Conservation (phyloP, 1,140 invertebrate species). For the Campoletis sonorensis region DNA sequence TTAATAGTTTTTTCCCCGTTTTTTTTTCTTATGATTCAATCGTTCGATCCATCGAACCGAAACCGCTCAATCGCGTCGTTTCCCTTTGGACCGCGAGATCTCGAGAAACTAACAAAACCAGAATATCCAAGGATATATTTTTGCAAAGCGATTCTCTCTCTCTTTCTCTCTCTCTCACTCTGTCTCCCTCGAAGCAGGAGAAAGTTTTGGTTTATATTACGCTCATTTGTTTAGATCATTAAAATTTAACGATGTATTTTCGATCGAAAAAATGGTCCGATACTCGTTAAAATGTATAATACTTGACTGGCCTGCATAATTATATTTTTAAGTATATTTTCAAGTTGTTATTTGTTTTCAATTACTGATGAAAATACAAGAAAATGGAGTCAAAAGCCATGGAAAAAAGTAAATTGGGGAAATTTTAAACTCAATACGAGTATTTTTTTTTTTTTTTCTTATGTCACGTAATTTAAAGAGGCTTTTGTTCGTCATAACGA, state of each 20-base stretch:
- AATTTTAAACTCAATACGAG: too few species aligned
- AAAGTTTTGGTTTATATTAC: constrained; percentile 20
- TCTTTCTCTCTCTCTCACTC: not conserved
- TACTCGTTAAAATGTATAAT: constrained; percentile 20
- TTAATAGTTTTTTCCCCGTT: not conserved
- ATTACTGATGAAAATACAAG: too few species aligned
- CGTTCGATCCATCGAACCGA: constrained; percentile 37
- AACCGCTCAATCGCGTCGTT: constrained; percentile 32
- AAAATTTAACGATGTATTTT: constrained; percentile 16
- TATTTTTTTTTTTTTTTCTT: too few species aligned
- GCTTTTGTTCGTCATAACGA: constrained; percentile 41
- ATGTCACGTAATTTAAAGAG: constrained; percentile 24
- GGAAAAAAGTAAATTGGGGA: too few species aligned
- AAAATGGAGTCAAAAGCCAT: too few species aligned
- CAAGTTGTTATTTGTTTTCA: too few species aligned
- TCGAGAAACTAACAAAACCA: constrained; percentile 23
- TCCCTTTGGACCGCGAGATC: constrained; percentile 36
- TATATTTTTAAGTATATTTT: too few species aligned
- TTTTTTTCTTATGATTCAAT: constrained; percentile 20
- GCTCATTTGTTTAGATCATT: constrained; percentile 14
- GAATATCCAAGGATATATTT: constrained; percentile 22
- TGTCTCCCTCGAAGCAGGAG: not conserved
- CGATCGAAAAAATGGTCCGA: not conserved
- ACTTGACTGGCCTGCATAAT: too few species aligned
- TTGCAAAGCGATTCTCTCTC: not conserved